These are phyloP conservation scores for Albula glossodonta DNA, from an alignment of 2,113 vertebrate genomes.

Conservation along the genomic window DNA sequence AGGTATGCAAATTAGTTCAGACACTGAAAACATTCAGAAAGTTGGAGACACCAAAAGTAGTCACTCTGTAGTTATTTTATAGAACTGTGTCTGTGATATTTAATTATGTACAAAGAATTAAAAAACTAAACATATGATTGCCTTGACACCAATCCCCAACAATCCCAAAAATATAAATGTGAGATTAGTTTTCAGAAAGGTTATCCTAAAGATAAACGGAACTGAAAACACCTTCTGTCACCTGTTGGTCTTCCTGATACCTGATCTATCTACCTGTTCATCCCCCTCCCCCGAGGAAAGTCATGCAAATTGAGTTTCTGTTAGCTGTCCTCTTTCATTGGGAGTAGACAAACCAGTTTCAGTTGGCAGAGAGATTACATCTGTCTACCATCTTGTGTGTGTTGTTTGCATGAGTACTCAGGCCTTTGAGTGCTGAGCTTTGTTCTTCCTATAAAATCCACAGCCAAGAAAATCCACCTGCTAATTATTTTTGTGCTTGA, in stretches of 20 bases:
- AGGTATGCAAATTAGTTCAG: no score
- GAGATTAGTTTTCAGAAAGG: not conserved
- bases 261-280: not conserved
- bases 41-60: no score
- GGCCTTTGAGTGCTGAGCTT: not conserved
- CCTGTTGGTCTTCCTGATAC: slow-evolving; percentile 17
- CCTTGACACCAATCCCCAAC: no score
- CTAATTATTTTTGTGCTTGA: not conserved
- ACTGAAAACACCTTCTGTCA: not conserved
- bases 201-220: not conserved
- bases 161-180: not conserved
- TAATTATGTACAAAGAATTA: no score
- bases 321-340: slow-evolving; percentile 15
- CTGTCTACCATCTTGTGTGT: not conserved
- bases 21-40: no score
- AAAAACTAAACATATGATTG: no score
- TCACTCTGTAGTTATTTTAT: no score
- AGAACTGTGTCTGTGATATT: no score
- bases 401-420: not conserved
- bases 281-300: not conserved
- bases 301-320: slow-evolving; percentile 30
- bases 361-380: slow-evolving; percentile 13
- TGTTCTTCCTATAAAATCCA: not conserved
- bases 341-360: slow-evolving; percentile 17
- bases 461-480: not conserved